Conservation (phyloP, 2,888 invertebrate species). For the Xestia xanthographa region DNA sequence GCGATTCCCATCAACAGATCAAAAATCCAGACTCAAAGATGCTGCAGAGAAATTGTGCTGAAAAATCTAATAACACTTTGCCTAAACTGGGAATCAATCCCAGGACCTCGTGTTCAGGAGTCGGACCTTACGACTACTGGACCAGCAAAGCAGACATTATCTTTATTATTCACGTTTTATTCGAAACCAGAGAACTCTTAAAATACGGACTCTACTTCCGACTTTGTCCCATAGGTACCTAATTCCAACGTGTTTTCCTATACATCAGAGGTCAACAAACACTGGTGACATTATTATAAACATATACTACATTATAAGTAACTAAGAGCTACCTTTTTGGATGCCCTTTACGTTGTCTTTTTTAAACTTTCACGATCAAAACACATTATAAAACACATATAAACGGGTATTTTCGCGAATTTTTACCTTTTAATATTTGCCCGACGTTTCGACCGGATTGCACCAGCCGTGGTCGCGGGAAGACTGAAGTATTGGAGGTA, state of each 20-base stretch:
- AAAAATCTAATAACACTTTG: not conserved
- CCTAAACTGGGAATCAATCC: not conserved
- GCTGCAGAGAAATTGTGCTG: not conserved
- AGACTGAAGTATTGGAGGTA: too few species aligned
- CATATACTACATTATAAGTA: constrained; percentile 28
- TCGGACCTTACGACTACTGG: not conserved
- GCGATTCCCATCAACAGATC: not conserved
- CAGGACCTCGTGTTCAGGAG: not conserved
- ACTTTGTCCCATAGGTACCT: not conserved
- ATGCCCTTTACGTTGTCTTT: constrained; percentile 45
- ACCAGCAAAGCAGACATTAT: not conserved
- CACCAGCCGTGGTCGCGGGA: too few species aligned
- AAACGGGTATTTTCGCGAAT: too few species aligned
- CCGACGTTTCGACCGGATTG: too few species aligned
- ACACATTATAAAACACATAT: too few species aligned
- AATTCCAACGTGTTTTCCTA: not conserved
- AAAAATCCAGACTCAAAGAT: not conserved
- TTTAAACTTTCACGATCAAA: too few species aligned
- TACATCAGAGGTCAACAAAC: constrained; percentile 11
- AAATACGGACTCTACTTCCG: not conserved
- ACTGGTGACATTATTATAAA: constrained; percentile 33
- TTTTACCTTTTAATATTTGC: too few species aligned
- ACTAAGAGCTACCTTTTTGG: constrained; percentile 35
- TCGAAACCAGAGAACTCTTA: not conserved
- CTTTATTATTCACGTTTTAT: not conserved